phyloP scores from a whole-genome alignment of 2,797 vertebrate genomes.

The Platyrinchus mystaceus region DNA sequence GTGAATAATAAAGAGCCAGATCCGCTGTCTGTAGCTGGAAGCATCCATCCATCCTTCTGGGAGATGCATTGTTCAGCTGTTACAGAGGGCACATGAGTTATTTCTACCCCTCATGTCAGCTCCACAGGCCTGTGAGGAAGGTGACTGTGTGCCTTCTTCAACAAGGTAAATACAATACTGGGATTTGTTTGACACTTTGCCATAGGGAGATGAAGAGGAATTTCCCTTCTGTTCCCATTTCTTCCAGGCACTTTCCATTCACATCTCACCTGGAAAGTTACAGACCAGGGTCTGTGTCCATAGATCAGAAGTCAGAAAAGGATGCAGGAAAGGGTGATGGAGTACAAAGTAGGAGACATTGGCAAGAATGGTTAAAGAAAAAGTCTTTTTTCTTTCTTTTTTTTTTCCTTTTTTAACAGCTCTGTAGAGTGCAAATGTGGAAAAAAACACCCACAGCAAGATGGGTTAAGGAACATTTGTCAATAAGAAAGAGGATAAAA shows the following conservation, averaged over 20 bases:
- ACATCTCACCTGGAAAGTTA: not conserved
- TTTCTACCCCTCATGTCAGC: accelerated
- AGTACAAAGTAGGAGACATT: not conserved
- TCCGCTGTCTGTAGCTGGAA: not conserved
- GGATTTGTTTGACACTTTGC: not conserved
- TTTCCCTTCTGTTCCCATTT: not conserved
- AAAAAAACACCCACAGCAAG: conserved; percentile 23
- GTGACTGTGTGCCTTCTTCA: not conserved
- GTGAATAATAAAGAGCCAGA: not conserved
- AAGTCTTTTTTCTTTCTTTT: not conserved
- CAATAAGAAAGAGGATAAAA: conserved; percentile 52
- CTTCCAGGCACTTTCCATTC: not conserved
- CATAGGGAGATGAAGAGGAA: not conserved
- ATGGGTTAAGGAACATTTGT: conserved; percentile 29
- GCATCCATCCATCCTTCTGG: not conserved
- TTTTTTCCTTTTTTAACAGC: not conserved
- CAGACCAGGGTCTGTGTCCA: not conserved
- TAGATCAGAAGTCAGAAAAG: not conserved
- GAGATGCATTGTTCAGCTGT: not conserved
- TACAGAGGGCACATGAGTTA: not conserved
- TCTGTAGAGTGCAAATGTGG: conserved; percentile 1
- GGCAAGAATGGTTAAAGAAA: not conserved
- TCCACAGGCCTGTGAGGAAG: not conserved
- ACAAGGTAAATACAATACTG: accelerated
- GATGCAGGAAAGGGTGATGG: not conserved